Base-by-base conservation (phyloP, 2,113 vertebrate species). In the Gnathonemus echidnorhynchus region DNA sequence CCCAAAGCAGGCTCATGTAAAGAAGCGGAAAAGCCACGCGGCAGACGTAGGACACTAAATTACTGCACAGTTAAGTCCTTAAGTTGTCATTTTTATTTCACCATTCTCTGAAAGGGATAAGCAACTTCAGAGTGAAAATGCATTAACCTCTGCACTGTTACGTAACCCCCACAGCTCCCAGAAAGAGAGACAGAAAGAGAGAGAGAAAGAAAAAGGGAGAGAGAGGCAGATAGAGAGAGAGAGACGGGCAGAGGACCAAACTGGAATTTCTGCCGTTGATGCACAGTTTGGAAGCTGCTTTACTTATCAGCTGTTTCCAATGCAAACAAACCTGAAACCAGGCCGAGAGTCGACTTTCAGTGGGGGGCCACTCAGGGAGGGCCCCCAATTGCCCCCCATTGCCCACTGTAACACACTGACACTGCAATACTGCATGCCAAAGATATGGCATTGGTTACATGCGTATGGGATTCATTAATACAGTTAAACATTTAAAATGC, bases 111-210 rank as follows among this genome's bases (percentile, higher is more conserved):
- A 85, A 85, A 42, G 74, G 74, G 74, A 80, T 80, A 46, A 85
- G 45, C 83, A 48, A 85, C 42, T 45, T 46, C 24, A 48, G 56
- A 86, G 53, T 19, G n/a, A 24, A 49, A n/a, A 49, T 13, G 53
- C 52, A 86, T 86, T 86, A 66, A 90, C 52, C 83, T 90, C 58
- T 90, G 83, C 21, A 45, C 52, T 42, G 42, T 87, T 49, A 49
- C 31, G 19, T 80, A 86, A 48, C 56, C 52, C 49, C 74, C 19
- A 15, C 39, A 83, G 24, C 77, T 89, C 53, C 52, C 46, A 39
- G 15, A 45, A 19, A 56, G 52, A 56, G 52, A 56, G 49, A 56
- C 52, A 87, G 52, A 58, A 24, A 27, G 66, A 15, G 27, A 35
- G 27, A 39, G 70, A 77, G 15, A 74, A 11, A 77, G 35, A 74